phyloP scores from a whole-genome alignment of 1,140 invertebrate species.

The Nixonia krombeini region DNA sequence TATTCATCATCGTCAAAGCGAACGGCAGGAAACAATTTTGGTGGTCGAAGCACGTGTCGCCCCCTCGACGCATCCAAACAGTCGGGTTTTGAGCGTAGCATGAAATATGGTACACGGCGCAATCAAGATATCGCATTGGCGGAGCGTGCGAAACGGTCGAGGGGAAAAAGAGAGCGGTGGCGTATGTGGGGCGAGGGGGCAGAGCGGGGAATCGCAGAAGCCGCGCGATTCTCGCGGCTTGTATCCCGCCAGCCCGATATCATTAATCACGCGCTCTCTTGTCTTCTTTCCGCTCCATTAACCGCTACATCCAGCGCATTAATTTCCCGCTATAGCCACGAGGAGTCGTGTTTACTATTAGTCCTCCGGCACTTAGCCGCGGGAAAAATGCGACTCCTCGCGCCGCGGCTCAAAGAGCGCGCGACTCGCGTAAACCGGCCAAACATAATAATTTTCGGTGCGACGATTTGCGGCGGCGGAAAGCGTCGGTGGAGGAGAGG shows the following conservation, averaged over 20 bases:
- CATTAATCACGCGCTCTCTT: conserved; percentile 60
- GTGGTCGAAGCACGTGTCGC: too few relatives aligned
- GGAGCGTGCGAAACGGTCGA: neutral
- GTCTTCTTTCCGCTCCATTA: conserved; percentile 65
- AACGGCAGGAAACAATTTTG: too few relatives aligned
- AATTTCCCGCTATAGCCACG: conserved; percentile 57
- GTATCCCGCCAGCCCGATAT: conserved; percentile 35
- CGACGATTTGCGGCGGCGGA: too few relatives aligned
- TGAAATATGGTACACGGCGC: neutral
- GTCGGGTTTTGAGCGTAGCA: too few relatives aligned
- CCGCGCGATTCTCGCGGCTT: neutral
- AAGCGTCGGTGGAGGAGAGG: conserved; percentile 10
- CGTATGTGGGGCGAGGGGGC: neutral
- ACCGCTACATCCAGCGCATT: conserved; percentile 64
- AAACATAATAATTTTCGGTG: conserved; percentile 52
- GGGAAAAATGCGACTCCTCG: conserved; percentile 13
- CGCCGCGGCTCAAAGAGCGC: conserved; percentile 10
- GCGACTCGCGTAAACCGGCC: conserved; percentile 29
- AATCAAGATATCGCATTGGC: neutral
- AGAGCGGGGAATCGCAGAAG: neutral
- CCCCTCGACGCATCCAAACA: too few relatives aligned
- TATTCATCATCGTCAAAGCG: too few relatives aligned
- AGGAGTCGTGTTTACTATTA: conserved; percentile 66
- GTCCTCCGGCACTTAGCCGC: conserved; percentile 59
- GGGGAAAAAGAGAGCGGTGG: neutral